These are phyloP conservation scores for Eudorcas thomsonii DNA, from an alignment of 2,113 vertebrate species.

Conservation along the genomic window DNA sequence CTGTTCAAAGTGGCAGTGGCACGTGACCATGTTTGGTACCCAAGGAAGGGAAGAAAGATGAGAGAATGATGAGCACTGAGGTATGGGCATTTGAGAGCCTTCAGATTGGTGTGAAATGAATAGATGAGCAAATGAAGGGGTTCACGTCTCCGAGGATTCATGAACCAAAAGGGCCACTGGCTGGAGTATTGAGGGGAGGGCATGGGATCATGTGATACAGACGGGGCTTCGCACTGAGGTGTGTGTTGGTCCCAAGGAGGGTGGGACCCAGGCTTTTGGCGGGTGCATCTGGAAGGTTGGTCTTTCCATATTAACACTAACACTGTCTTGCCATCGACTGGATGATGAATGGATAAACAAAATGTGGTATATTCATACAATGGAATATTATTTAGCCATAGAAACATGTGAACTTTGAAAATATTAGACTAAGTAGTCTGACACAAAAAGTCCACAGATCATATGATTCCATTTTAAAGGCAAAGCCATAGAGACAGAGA, in stretches of 20 bases:
- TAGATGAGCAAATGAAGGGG: neutral
- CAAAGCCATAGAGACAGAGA: neutral
- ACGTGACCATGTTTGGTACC: neutral
- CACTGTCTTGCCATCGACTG: neutral
- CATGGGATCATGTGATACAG: neutral
- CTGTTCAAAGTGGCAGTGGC: neutral
- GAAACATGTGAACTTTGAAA: neutral
- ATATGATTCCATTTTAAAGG: neutral
- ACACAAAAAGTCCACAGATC: neutral
- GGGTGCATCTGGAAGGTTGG: fast-evolving
- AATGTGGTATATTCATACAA: neutral
- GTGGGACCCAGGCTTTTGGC: neutral
- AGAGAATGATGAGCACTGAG: neutral
- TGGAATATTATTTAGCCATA: neutral
- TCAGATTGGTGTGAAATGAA: neutral
- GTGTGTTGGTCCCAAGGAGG: neutral
- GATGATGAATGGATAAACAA: neutral
- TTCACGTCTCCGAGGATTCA: neutral
- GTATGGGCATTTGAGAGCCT: neutral
- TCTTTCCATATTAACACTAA: neutral
- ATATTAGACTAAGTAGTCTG: neutral
- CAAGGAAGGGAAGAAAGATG: neutral
- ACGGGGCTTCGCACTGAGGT: neutral
- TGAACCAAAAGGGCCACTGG: neutral
- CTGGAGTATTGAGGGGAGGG: neutral